These are phyloP conservation scores for Iselma pallidipennis DNA, from an alignment of 2,888 invertebrate genomes.

Conservation along the genomic window DNA sequence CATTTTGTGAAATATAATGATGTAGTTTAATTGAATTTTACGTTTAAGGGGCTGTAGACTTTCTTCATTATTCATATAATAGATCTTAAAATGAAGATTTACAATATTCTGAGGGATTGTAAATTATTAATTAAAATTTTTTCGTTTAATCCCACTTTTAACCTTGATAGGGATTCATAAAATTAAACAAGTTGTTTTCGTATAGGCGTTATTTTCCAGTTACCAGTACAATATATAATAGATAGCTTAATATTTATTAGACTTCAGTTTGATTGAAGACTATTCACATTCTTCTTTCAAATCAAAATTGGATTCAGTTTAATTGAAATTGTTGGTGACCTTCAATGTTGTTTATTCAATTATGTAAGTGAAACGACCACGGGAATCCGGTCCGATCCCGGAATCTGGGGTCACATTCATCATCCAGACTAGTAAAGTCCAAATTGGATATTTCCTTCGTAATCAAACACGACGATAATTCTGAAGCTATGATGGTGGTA, in stretches of 20 bases:
- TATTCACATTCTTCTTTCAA: neutral
- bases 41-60: neutral
- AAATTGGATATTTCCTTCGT: neutral
- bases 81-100: neutral
- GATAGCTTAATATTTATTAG: neutral
- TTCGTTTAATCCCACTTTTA: neutral
- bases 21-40: neutral
- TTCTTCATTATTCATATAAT: neutral
- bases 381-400: neutral
- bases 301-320: neutral
- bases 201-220: neutral
- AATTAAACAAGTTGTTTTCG: neutral
- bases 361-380: slow-evolving; percentile 1
- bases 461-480: slow-evolving; percentile 5
- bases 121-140: neutral
- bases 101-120: neutral
- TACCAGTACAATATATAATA: neutral
- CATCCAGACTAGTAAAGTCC: neutral
- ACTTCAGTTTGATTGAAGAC: neutral
- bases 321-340: neutral
- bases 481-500: no score
- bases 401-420: slow-evolving; percentile 2
- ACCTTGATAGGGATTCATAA: neutral
- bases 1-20: neutral
- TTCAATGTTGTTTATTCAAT: neutral